Evolutionary conservation across 2,888 invertebrate species (phyloP), one percentile per base, ranked within the genome.

Genomic region (Aplocera efformata): DNA sequence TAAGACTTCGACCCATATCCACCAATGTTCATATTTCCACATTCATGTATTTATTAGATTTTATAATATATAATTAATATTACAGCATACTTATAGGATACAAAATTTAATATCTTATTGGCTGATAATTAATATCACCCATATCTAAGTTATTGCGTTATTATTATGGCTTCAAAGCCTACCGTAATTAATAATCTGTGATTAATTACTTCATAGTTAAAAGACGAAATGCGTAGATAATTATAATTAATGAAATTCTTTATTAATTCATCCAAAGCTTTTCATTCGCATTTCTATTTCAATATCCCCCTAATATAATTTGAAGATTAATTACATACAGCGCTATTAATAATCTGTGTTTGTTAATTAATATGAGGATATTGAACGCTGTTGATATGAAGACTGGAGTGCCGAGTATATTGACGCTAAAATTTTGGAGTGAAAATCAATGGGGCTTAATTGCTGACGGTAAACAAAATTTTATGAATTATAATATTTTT

Each of bases 281-380:
- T 13, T 23, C 1, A 39, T 9, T 30, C 30, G 32, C 29, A 22
- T 39, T 48, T 40, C 28, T 23, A 29, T 20, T 26, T 24, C 22
- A 41, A 11, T 32, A 32, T 25, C 11, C 13, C 50, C 54, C 58
- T 50, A 57, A 56, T 54, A n/a, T n/a, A 52, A 59, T 56, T 60
- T 31, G 25, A 55, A 58, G 63, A 73, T 72, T 72, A 72, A 74
- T 73, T 66, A 65, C 53, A 40, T 66, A 65, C 53, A 40, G 52
- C 47, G 58, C 59, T 37, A 27, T 38, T 35, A 64, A 71, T 66
- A 63, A 67, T 40, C 61, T 53, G 60, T 63, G 59, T 69, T 68
- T 68, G 63, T 66, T 59, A 54, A 58, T 64, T 67, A 72, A 70
- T 68, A 62, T 60, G 56, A 60, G 54, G 53, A 61, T 71, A 77